Evolutionary conservation across 2,888 invertebrate species (phyloP).

Genomic region (Tinea trinotella): DNA sequence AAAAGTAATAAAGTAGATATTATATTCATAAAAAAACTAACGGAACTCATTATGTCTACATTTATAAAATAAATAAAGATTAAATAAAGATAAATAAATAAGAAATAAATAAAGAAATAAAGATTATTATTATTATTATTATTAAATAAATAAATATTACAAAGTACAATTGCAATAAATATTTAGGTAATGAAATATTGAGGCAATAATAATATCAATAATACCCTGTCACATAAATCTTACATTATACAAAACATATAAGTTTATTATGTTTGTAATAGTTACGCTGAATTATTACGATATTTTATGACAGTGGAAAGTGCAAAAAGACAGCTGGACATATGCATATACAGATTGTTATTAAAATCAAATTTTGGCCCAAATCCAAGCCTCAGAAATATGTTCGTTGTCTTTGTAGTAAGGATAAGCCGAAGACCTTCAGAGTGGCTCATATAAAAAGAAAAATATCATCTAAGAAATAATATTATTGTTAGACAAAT

Average conservation of each 20-base stretch:
- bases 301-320: conserved; percentile 9
- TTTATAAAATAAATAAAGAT: too few species aligned
- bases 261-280: neutral
- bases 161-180: too few species aligned
- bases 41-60: too few species aligned
- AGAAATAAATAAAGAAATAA: too few species aligned
- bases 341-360: conserved; percentile 60
- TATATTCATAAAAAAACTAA: too few species aligned
- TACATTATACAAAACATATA: neutral
- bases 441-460: conserved; percentile 28
- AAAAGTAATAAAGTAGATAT: too few species aligned
- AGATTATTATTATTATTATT: too few species aligned
- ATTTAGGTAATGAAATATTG: neutral
- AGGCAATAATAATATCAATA: neutral
- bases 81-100: too few species aligned
- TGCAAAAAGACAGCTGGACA: conserved; percentile 16
- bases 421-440: conserved; percentile 41
- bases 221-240: neutral
- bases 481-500: neutral
- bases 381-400: conserved; percentile 52
- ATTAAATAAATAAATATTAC: too few species aligned
- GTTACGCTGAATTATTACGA: too few species aligned
- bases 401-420: conserved; percentile 55
- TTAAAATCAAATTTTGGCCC: conserved; percentile 67
- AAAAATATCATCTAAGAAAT: neutral